Percentiles rank a stretch among this genome's conserved stretches.
Conservation (phyloP, 2,888 invertebrate species). For the Temnothorax rugatulus region DNA sequence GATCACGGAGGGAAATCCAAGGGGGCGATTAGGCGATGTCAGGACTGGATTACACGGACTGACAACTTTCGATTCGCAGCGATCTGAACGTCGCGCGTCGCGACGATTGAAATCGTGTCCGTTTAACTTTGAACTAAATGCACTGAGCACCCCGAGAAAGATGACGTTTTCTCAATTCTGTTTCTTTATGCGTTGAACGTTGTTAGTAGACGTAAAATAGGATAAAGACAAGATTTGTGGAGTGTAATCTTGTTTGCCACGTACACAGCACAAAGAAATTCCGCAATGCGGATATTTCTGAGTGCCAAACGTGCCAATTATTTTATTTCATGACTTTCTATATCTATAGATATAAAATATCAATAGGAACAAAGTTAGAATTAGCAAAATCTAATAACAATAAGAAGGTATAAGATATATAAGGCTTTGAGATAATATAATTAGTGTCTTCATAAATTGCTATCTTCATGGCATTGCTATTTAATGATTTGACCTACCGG, state of each 20-base stretch:
- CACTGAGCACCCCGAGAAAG: not conserved
- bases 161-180: slow-evolving; percentile 15
- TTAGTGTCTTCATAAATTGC: not conserved
- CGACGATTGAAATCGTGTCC: slow-evolving; percentile 55
- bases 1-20: slow-evolving; percentile 45
- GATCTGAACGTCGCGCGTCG: slow-evolving; percentile 34
- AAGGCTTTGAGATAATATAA: not conserved
- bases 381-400: not conserved
- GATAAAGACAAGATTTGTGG: slow-evolving; percentile 12
- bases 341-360: not conserved
- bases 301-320: slow-evolving; percentile 7
- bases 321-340: not conserved
- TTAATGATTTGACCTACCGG: not conserved
- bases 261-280: slow-evolving; percentile 14
- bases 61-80: slow-evolving; percentile 39
- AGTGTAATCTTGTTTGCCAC: not conserved
- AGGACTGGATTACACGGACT: slow-evolving; percentile 52
- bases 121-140: slow-evolving; percentile 36
- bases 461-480: not conserved
- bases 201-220: not conserved
- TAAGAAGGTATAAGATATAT: not conserved
- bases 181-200: not conserved
- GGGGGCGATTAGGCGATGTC: slow-evolving; percentile 62
- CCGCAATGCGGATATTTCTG: not conserved
- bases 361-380: not conserved